A percentile compares a stretch with the other conserved stretches of the same genome.
These are phyloP conservation scores for Promerops cafer DNA, from an alignment of 2,113 vertebrate species.

Conservation along the genomic window DNA sequence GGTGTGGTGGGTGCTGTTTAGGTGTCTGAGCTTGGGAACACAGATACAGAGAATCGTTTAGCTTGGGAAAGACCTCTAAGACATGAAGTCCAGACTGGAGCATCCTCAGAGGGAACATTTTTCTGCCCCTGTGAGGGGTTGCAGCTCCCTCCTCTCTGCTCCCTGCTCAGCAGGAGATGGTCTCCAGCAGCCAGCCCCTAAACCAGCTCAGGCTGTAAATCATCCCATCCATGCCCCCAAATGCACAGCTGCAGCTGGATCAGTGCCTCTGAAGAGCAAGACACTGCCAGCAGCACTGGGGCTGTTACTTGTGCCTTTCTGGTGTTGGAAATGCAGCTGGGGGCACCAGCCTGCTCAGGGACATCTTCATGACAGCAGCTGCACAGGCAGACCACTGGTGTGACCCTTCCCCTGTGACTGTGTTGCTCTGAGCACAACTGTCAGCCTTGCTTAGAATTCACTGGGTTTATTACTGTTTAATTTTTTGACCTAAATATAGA, in stretches of 20 bases:
- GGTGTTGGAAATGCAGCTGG: neutral
- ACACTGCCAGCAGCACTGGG: neutral
- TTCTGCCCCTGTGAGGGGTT: neutral
- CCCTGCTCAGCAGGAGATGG: neutral
- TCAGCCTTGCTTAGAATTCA: neutral
- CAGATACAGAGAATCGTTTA: neutral
- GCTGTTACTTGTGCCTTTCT: neutral
- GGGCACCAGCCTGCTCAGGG: neutral
- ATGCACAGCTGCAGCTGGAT: neutral
- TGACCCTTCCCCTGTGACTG: neutral
- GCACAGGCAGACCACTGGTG: neutral
- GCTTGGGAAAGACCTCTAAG: neutral
- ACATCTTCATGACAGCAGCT: neutral
- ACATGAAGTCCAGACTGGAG: neutral
- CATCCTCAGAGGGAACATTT: neutral
- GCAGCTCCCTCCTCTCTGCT: neutral
- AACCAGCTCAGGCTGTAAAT: neutral
- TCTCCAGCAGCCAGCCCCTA: neutral
- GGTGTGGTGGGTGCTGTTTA: neutral
- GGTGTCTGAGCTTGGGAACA: neutral
- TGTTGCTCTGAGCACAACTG: neutral
- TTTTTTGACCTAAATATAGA: conserved; percentile 3
- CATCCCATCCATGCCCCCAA: neutral
- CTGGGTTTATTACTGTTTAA: neutral
- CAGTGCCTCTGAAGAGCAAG: neutral